Conservation (phyloP, 1,140 invertebrate genomes). For the Aphidius gifuensis region DNA sequence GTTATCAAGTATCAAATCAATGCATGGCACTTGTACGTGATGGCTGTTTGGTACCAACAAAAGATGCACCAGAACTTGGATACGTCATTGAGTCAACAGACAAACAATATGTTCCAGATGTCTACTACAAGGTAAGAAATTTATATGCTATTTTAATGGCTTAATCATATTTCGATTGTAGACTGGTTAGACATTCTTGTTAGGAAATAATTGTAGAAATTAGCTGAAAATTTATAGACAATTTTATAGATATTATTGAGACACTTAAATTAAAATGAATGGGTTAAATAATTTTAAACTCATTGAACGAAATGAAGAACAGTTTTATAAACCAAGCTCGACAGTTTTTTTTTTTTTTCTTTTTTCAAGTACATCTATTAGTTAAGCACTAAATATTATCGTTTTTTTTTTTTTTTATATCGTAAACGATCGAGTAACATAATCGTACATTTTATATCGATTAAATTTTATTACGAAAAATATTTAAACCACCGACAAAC, state of each 20-base stretch:
- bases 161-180: slow-evolving; percentile 11
- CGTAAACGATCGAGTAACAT: too few relatives aligned
- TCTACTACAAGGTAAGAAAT: slow-evolving; percentile 91
- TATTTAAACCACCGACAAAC: too few relatives aligned
- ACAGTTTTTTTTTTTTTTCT: slow-evolving; percentile 16
- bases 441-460: too few relatives aligned
- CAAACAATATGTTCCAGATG: slow-evolving; percentile 97
- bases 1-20: slow-evolving; percentile 98
- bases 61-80: slow-evolving; percentile 94
- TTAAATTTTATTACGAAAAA: too few relatives aligned
- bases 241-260: not conserved
- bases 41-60: slow-evolving; percentile 91
- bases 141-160: slow-evolving; percentile 11
- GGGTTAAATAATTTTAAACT: slow-evolving; percentile 17
- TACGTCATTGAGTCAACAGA: slow-evolving; percentile 91
- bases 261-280: not conserved
- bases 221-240: too few relatives aligned
- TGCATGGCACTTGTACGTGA: slow-evolving; percentile 95
- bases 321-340: slow-evolving; percentile 2
- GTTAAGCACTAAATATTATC: too few relatives aligned
- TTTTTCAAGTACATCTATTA: slow-evolving; percentile 21
- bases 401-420: too few relatives aligned
- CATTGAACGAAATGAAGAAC: slow-evolving; percentile 13
- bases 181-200: too few relatives aligned
- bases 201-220: not conserved